Evolutionary conservation across 2,113 vertebrate genomes (phyloP), one percentile per base, ranked within the genome.

Genomic region (Elachura formosa): DNA sequence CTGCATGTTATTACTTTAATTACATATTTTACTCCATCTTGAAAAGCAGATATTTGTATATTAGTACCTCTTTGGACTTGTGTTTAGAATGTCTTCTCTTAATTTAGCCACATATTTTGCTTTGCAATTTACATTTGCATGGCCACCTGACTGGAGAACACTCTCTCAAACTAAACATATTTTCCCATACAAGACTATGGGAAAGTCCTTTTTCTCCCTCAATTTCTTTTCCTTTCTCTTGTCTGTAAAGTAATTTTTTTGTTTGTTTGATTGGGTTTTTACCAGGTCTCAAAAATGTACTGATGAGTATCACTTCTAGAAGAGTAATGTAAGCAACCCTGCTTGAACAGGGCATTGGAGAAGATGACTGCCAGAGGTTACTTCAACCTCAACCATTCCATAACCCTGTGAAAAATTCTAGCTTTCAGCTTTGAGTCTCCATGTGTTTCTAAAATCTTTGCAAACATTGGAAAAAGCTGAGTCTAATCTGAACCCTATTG

Each of bases 1-100:
- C 82, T 96, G 52, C 26, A 34, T 85, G 36, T 86, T 92, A 92
- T 94, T 94, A 74, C 31, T 91, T 89, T 91, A 94, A 77, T 95
- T 87, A 81, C 11, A 21, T 69, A 76, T 78, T 93, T 90, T 89
- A 94, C 43, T 81, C 68, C 23, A 12, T 71, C 69, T 83, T 73
- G 33, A 80, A 78, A 81, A 75, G 29, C 9, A n/a, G 26, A 31
- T 55, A 20, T 73, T 87, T 88, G 19, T 55, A 8, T n/a, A 49
- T 34, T 51, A 62, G 6, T 54, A 66, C 12, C 6, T 79, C n/a
- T 71, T 93, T 64, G 45, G 41, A 85, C 40, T 46, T 82, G n/a
- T 3, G 3, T 76, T 87, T 73, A 72, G 48, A 75, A 75, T 40
- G 2, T 5, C 22, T 85, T 66, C 15, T 29, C 14, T 83, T 62